phyloP scores from a whole-genome alignment of 2,888 invertebrate species.

The Stomorhina lunata region DNA sequence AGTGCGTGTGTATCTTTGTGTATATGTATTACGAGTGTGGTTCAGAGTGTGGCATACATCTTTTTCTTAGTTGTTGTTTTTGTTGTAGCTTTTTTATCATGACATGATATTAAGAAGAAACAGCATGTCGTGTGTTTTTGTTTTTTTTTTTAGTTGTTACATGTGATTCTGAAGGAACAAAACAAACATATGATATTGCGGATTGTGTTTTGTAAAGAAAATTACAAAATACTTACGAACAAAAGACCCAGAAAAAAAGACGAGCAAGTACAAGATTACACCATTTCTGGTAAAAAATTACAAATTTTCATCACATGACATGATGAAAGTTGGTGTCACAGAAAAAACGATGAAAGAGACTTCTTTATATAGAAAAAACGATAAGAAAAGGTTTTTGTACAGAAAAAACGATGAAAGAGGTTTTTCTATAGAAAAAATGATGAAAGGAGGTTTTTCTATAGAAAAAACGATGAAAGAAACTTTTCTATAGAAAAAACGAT shows the following conservation, averaged over 20 bases:
- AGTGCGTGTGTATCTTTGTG: neutral
- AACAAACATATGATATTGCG: constrained; percentile 52
- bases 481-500: too few relatives aligned
- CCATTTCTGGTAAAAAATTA: constrained; percentile 14
- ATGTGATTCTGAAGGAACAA: constrained; percentile 21
- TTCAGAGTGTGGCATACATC: constrained; percentile 62
- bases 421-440: too few relatives aligned
- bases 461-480: too few relatives aligned
- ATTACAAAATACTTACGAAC: constrained; percentile 54
- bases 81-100: constrained; percentile 37
- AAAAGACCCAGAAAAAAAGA: constrained; percentile 13
- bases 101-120: constrained; percentile 60
- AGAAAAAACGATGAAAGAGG: too few relatives aligned
- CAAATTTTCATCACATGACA: too few relatives aligned
- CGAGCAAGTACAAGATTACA: constrained; percentile 17
- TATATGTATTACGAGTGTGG: constrained; percentile 28
- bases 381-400: too few relatives aligned
- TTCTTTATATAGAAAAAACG: too few relatives aligned
- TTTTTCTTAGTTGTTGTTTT: constrained; percentile 28
- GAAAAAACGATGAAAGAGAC: too few relatives aligned
- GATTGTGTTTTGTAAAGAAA: constrained; percentile 48
- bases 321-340: too few relatives aligned
- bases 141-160: neutral
- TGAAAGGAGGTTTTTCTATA: too few relatives aligned
- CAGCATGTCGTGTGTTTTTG: constrained; percentile 44